Evolutionary conservation across 2,797 vertebrate genomes (phyloP).

Genomic region (Allochrocebus solatus): DNA sequence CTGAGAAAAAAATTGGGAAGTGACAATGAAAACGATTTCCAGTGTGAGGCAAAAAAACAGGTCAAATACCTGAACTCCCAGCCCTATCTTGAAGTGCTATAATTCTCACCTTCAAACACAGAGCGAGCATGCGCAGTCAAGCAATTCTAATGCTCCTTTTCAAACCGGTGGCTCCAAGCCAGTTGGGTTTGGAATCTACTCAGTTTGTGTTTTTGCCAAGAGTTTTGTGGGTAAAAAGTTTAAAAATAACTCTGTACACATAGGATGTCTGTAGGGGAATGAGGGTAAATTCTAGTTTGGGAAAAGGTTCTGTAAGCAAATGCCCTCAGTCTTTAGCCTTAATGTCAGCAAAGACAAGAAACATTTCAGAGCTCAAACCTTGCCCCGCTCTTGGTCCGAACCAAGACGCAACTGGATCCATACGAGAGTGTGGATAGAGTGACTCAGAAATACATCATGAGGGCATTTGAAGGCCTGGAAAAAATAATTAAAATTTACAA

Average conservation of each 20-base stretch:
- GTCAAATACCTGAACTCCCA: neutral
- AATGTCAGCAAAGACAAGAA: neutral
- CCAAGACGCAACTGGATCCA: neutral
- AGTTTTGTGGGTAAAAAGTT: neutral
- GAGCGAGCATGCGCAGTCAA: neutral
- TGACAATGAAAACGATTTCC: neutral
- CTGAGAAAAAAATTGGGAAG: neutral
- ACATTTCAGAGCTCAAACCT: neutral
- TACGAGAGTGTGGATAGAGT: neutral
- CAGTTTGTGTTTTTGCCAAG: neutral
- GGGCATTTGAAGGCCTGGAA: neutral
- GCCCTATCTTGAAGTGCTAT: neutral
- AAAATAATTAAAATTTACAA: neutral
- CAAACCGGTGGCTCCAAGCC: neutral
- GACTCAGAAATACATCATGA: neutral
- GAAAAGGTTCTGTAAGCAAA: neutral
- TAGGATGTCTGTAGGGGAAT: neutral
- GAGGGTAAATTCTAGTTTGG: slow-evolving; percentile 1
- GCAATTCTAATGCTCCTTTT: neutral
- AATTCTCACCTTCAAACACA: neutral
- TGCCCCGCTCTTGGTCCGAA: neutral
- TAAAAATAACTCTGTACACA: neutral
- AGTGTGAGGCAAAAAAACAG: neutral
- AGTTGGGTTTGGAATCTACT: neutral
- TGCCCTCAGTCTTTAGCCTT: neutral